Evolutionary conservation across 37 sponge, comb jelly and placozoan species (phyloP).

Genomic region (Beroe ovata): DNA sequence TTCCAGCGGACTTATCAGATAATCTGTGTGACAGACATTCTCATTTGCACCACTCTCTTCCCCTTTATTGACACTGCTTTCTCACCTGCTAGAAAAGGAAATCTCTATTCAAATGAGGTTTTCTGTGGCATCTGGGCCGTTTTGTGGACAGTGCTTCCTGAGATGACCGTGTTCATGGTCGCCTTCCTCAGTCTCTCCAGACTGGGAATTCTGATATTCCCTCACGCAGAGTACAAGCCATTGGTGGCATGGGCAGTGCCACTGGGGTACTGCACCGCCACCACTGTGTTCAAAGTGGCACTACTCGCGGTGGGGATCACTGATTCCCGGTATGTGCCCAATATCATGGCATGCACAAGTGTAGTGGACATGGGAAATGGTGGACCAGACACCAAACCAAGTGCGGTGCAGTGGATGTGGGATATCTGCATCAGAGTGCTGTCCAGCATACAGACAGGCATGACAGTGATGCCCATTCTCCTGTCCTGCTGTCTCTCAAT

Average conservation of each 20-base stretch:
- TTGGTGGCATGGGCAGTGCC: background rate
- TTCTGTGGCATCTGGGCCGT: background rate
- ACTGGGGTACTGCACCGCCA: background rate
- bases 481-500: background rate
- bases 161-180: slow-evolving; percentile 21
- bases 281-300: background rate
- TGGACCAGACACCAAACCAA: background rate
- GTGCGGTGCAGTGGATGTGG: background rate
- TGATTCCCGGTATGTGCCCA: background rate
- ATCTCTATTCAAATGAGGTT: background rate
- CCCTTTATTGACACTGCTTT: background rate
- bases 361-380: background rate
- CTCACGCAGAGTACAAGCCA: background rate
- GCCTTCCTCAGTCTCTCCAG: background rate
- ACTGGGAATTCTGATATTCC: background rate
- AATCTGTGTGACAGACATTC: background rate
- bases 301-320: background rate
- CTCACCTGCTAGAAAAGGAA: background rate
- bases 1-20: background rate
- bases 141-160: background rate
- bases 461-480: background rate
- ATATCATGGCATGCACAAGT: background rate
- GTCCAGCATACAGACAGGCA: background rate
- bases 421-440: background rate
- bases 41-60: background rate